These are phyloP conservation scores for Drosophila nigricruria DNA, from an alignment of 2,888 invertebrate genomes.

Conservation along the genomic window DNA sequence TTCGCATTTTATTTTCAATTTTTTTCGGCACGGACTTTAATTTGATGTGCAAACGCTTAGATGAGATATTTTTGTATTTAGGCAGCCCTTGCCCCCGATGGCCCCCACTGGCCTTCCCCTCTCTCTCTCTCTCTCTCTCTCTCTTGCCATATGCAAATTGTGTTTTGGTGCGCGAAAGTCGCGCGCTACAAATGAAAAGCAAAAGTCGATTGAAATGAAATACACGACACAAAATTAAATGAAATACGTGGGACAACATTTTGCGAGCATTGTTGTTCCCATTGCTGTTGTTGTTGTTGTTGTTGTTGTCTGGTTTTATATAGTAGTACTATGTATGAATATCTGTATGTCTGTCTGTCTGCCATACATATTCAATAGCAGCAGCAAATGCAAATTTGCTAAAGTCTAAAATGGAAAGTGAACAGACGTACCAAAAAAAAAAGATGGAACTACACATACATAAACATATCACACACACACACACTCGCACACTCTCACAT, in stretches of 20 bases:
- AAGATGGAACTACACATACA: slow-evolving; percentile 3
- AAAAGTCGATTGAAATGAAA: slow-evolving; percentile 76
- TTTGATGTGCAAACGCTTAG: slow-evolving; percentile 66
- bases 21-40: slow-evolving; percentile 61
- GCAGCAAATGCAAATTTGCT: slow-evolving; percentile 73
- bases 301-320: slow-evolving; percentile 33
- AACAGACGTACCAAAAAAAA: slow-evolving; percentile 52
- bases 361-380: slow-evolving; percentile 78
- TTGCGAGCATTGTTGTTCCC: slow-evolving; percentile 16
- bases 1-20: slow-evolving; percentile 78
- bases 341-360: neutral
- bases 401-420: slow-evolving; percentile 78
- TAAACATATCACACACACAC: neutral
- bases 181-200: slow-evolving; percentile 70
- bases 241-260: slow-evolving; percentile 75
- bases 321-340: slow-evolving; percentile 25
- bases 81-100: slow-evolving; percentile 4
- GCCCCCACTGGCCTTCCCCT: slow-evolving; percentile 14
- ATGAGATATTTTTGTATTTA: slow-evolving; percentile 15
- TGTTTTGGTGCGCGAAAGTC: slow-evolving; percentile 66
- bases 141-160: slow-evolving; percentile 67
- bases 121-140: neutral
- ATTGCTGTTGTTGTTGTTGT: slow-evolving; percentile 18
- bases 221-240: slow-evolving; percentile 76
- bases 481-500: no score